phyloP scores from a whole-genome alignment of 1,140 invertebrate species.

The Arctopsyche grandis region DNA sequence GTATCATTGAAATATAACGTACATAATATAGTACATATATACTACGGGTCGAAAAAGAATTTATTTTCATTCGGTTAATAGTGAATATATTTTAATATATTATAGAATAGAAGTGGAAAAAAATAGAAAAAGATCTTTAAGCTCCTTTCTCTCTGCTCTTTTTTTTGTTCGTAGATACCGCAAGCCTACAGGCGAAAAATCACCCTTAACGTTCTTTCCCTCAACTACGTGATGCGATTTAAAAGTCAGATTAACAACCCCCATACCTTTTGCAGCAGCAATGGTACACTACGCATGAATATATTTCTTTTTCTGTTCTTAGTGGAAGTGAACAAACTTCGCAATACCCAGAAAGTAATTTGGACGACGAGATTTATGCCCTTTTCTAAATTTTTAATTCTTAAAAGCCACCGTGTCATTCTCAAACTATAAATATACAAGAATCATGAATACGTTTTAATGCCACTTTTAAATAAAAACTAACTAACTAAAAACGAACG shows the following conservation, averaged over 20 bases:
- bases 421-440: too few species aligned
- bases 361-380: neutral
- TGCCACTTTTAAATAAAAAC: too few species aligned
- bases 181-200: slow-evolving; percentile 24
- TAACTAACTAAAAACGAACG: too few species aligned
- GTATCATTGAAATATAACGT: neutral
- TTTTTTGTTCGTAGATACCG: slow-evolving; percentile 23
- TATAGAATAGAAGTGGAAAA: neutral
- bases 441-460: too few species aligned
- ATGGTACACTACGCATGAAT: slow-evolving; percentile 35
- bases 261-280: slow-evolving; percentile 26
- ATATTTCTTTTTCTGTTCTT: slow-evolving; percentile 26
- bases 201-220: slow-evolving; percentile 31
- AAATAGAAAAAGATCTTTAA: slow-evolving; percentile 13
- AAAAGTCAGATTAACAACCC: slow-evolving; percentile 49
- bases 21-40: too few species aligned
- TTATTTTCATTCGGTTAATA: too few species aligned
- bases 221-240: slow-evolving; percentile 49
- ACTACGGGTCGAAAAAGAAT: too few species aligned
- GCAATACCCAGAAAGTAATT: slow-evolving; percentile 4
- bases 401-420: neutral
- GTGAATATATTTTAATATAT: too few species aligned
- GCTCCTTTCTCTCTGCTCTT: neutral
- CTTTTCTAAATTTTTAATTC: slow-evolving; percentile 28
- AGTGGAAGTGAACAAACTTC: slow-evolving; percentile 16